Percentiles rank a stretch among this genome's conserved stretches.
Conservation (phyloP, 2,888 invertebrate genomes). For the Chloromyia formosa region DNA sequence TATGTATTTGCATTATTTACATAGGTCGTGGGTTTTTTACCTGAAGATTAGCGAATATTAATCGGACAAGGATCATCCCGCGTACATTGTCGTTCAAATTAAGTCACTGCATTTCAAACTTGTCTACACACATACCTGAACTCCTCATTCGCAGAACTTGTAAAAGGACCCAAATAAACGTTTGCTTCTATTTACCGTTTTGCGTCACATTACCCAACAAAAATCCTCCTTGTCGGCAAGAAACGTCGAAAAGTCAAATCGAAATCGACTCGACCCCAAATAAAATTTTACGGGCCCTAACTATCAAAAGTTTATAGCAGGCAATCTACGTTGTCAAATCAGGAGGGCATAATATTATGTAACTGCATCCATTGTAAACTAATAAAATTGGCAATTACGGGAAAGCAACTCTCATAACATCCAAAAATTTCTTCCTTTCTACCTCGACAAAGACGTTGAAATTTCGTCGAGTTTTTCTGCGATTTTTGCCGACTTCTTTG, state of each 20-base stretch:
- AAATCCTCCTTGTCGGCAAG: too few relatives aligned
- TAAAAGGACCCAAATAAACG: too few relatives aligned
- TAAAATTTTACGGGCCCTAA: slow-evolving; percentile 23
- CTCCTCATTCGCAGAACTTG: too few relatives aligned
- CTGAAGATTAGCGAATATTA: too few relatives aligned
- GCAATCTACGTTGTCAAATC: background rate
- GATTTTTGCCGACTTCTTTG: slow-evolving; percentile 6
- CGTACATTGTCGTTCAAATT: too few relatives aligned
- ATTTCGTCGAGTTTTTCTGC: background rate
- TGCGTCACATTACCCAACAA: too few relatives aligned
- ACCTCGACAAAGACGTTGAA: background rate
- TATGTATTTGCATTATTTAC: too few relatives aligned
- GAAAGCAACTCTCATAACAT: background rate
- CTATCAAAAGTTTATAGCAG: slow-evolving; percentile 15
- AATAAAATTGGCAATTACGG: slow-evolving; percentile 2
- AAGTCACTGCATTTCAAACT: too few relatives aligned
- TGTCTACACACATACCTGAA: too few relatives aligned
- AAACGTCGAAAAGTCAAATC: slow-evolving; percentile 12
- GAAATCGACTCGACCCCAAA: background rate
- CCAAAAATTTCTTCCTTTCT: background rate
- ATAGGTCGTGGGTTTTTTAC: too few relatives aligned
- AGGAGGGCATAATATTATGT: background rate
- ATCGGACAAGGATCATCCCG: too few relatives aligned
- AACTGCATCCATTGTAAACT: slow-evolving; percentile 13
- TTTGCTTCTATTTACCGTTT: too few relatives aligned